A percentile compares a stretch with the other conserved stretches of the same genome.
Evolutionary conservation across 2,113 vertebrate species (phyloP).

Genomic region (Erpornis zantholeuca): DNA sequence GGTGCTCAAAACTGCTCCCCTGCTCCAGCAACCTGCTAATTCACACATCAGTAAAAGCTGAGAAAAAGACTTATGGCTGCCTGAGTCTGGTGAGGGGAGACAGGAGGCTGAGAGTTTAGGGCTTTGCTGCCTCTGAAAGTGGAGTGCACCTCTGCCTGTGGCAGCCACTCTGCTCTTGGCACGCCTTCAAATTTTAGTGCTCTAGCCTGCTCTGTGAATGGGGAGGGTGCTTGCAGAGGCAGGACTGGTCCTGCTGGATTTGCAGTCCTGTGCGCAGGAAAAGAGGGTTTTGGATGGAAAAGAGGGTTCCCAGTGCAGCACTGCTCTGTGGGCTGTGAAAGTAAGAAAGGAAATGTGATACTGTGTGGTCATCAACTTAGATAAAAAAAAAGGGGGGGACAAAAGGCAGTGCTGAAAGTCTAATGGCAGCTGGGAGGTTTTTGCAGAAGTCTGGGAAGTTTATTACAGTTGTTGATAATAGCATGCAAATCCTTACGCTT

Average conservation of each 20-base stretch:
- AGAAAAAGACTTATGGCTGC: not conserved
- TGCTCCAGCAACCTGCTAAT: not conserved
- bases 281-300: not conserved
- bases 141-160: accelerated
- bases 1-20: not conserved
- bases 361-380: not conserved
- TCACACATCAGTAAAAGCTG: not conserved
- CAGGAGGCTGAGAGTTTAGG: not conserved
- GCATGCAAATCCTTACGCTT: conserved; percentile 26
- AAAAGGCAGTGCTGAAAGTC: not conserved
- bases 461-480: conserved; percentile 6
- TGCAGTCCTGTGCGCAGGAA: not conserved
- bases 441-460: not conserved
- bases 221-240: not conserved
- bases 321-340: not conserved
- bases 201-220: not conserved
- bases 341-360: not conserved
- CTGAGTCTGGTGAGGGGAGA: not conserved
- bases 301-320: not conserved
- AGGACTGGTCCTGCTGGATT: not conserved
- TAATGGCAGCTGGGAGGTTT: not conserved
- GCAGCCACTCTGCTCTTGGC: accelerated
- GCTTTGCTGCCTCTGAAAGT: not conserved
- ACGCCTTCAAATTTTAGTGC: accelerated
- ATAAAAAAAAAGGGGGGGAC: accelerated